These are phyloP conservation scores for Aramus guarauna DNA, from an alignment of 2,113 vertebrate species.

Conservation along the genomic window DNA sequence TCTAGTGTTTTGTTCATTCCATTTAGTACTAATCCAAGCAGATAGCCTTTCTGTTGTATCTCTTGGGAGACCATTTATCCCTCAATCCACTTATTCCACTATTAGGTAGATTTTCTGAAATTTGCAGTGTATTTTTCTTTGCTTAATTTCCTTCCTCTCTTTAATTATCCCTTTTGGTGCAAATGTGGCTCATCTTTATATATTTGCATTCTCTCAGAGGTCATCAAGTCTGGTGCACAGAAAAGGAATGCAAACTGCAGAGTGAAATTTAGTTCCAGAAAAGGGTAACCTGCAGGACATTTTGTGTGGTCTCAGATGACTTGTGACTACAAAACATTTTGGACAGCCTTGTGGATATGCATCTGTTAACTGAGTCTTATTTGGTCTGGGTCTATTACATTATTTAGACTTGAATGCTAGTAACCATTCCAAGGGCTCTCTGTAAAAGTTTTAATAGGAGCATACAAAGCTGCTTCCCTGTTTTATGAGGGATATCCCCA, in stretches of 20 bases:
- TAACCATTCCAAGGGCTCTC: background rate
- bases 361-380: background rate
- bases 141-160: conserved; percentile 60
- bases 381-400: background rate
- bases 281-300: background rate
- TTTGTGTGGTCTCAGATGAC: background rate
- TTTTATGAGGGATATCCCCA: background rate
- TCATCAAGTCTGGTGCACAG: conserved; percentile 1
- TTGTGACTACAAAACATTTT: background rate
- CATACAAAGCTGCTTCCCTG: background rate
- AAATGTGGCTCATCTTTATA: conserved; percentile 36
- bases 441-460: background rate
- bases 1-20: conserved; percentile 58
- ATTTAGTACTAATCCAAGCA: conserved; percentile 60
- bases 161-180: conserved; percentile 57
- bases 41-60: conserved; percentile 60
- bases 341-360: background rate
- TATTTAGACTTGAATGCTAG: background rate
- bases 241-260: background rate
- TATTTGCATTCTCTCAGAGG: conserved; percentile 41
- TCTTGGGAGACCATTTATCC: conserved; percentile 55
- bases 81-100: conserved; percentile 56
- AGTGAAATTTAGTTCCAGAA: background rate
- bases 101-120: conserved; percentile 61
- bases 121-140: conserved; percentile 45